Percentiles rank a stretch among this genome's conserved stretches.
These are phyloP conservation scores for Rugalucina vietnamica DNA, from an alignment of 2,888 invertebrate species.

Conservation along the genomic window DNA sequence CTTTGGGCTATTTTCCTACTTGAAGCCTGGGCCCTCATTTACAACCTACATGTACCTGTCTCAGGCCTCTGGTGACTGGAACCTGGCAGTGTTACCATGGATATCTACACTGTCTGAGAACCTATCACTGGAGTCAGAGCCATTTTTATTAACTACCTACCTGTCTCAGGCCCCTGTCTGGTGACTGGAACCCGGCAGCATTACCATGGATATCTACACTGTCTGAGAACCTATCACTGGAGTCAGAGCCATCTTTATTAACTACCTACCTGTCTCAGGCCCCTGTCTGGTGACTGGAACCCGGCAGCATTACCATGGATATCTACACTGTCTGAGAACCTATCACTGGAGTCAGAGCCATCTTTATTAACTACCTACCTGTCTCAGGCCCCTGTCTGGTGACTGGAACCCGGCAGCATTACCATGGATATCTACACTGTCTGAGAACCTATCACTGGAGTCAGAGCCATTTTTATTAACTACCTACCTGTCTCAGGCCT, in stretches of 20 bases:
- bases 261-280: neutral
- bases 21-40: too few species aligned
- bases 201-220: conserved; percentile 47
- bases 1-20: too few species aligned
- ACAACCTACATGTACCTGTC: too few species aligned
- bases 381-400: neutral
- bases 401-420: conserved; percentile 41
- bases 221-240: neutral
- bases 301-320: conserved; percentile 39
- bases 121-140: conserved; percentile 17
- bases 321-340: conserved; percentile 34
- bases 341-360: conserved; percentile 17
- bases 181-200: conserved; percentile 42
- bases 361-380: conserved; percentile 25
- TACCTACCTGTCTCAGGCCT: neutral
- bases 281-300: conserved; percentile 34
- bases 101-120: conserved; percentile 40
- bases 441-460: neutral
- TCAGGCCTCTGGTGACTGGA: conserved; percentile 49
- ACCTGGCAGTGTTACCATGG: conserved; percentile 37
- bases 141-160: conserved; percentile 20
- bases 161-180: neutral
- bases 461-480: conserved; percentile 36
- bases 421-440: conserved; percentile 44
- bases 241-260: conserved; percentile 36